Percentiles rank a stretch among this genome's conserved stretches.
Evolutionary conservation across 2,797 vertebrate genomes (phyloP).

Genomic region (Ispidina picta): DNA sequence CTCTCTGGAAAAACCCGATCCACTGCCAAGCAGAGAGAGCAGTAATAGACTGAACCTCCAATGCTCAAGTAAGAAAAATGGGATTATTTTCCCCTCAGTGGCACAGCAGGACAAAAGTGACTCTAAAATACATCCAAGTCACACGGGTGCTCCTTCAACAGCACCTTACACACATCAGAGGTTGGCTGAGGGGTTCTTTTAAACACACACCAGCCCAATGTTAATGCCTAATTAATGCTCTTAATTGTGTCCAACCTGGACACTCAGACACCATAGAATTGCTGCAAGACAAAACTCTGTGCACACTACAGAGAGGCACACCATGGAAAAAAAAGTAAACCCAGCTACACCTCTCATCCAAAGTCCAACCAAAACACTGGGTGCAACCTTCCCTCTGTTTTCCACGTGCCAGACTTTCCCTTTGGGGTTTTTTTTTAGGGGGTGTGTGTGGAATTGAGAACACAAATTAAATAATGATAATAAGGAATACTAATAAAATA

Average conservation of each 20-base stretch:
- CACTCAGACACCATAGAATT: no score
- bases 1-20: conserved; percentile 42
- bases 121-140: not conserved
- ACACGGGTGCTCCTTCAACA: not conserved
- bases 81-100: not conserved
- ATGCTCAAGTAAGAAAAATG: not conserved
- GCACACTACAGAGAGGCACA: not conserved
- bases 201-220: not conserved
- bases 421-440: no score
- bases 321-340: not conserved
- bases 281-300: not conserved
- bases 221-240: not conserved
- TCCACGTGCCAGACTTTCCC: no score
- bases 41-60: conserved; percentile 46
- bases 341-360: rapidly evolving
- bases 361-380: not conserved
- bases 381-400: not conserved
- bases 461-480: no score
- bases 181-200: not conserved
- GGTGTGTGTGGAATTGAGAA: no score
- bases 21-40: not conserved
- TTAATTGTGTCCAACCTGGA: not conserved
- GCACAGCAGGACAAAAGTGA: not conserved
- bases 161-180: not conserved
- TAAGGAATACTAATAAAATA: no score